Base-by-base conservation (phyloP, 2,888 invertebrate genomes). In the Meandrusa payeni region DNA sequence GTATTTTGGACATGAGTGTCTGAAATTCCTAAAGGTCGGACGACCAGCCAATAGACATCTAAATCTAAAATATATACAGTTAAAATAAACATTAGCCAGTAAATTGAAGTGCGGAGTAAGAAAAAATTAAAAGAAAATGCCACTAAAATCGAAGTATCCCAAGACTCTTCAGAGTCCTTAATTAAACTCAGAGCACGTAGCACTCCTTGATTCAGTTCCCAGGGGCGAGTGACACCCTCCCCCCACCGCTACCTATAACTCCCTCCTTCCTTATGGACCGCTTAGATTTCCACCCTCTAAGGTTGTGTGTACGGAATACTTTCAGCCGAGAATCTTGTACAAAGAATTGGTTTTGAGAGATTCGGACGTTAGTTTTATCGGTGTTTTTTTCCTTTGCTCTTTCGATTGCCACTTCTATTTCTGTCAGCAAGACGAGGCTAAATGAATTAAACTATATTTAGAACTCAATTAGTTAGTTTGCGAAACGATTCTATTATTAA, bases 171-270 rank as follows among this genome's bases (percentile, higher is more conserved):
- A 53, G 72, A 73, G 78, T 76, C 83, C 80, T 86, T 86, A 86
- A 86, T 86, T 86, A 86, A 86, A 86, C 79, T 76, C 86, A 59
- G 64, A 65, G 79, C 86, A 86, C 86, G 86, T 86, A 85, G 66
- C 75, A 72, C 81, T 86, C 85, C 86, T 86, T 86, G 85, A 86
- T 86, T 86, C 86, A 83, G 78, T 78, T 77, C 73, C 82, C 76
- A 66, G 64, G 64, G 69, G 68, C 59, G 51, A 61, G 61, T 62
- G 57, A 65, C 64, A 60, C 64, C 65, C 64, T 58, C 52, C 52
- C 56, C 61, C 39, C 60, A 55, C 59, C 17, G 33, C 28, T 33
- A 47, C 54, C 51, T 52, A 46, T 61, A 50, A 50, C 52, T 43
- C 24, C 65, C 73, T 69, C 76, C 64, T 77, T 76, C 79, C 85